phyloP scores from a whole-genome alignment of 2,113 vertebrate species.

The Halcyon senegalensis region DNA sequence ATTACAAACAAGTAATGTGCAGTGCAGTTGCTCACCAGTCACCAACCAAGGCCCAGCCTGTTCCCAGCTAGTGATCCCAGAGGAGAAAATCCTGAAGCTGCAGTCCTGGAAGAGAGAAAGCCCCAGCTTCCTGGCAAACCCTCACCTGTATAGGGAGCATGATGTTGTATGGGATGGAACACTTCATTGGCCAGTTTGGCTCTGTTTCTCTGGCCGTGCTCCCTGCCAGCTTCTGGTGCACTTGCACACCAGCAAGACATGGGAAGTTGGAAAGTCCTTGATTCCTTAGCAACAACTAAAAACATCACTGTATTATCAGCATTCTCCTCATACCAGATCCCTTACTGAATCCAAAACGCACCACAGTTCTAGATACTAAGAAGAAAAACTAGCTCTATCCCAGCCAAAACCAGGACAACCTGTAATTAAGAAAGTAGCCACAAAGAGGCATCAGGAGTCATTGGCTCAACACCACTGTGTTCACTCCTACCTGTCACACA shows the following conservation, averaged over 20 bases:
- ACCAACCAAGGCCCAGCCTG: background rate
- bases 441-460: background rate
- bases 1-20: background rate
- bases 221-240: background rate
- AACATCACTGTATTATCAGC: background rate
- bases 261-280: background rate
- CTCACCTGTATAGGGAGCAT: background rate
- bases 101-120: background rate
- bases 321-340: background rate
- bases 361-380: background rate
- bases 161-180: background rate
- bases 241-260: background rate
- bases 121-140: background rate
- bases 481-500: background rate
- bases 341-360: background rate
- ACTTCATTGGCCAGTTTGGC: background rate
- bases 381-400: background rate
- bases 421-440: background rate
- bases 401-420: background rate
- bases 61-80: background rate
- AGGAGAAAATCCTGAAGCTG: background rate
- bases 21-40: background rate
- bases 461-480: background rate
- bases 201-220: background rate
- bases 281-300: background rate